A percentile compares a stretch with the other conserved stretches of the same genome.
These are phyloP conservation scores for Synaphobranchus kaupii DNA, from an alignment of 2,797 vertebrate genomes.

Conservation along the genomic window DNA sequence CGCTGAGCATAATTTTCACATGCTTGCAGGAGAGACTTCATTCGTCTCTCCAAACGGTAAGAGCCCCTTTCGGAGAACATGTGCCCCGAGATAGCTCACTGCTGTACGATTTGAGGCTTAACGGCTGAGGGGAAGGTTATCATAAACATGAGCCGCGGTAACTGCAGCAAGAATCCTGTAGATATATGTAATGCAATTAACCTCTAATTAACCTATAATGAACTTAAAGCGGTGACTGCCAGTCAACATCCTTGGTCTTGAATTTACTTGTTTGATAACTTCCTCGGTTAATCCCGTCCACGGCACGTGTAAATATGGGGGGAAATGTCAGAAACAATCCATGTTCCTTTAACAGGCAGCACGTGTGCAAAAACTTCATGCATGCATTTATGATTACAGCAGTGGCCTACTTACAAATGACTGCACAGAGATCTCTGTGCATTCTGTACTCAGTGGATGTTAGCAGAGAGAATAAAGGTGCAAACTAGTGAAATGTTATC, in stretches of 20 bases:
- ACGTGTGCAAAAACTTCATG: conserved; percentile 39
- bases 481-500: background rate
- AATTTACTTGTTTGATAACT: background rate
- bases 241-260: background rate
- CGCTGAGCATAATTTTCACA: background rate
- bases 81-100: background rate
- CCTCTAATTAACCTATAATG: conserved; percentile 12
- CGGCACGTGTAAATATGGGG: conserved; percentile 24
- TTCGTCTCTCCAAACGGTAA: background rate
- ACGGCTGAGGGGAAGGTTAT: background rate
- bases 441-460: conserved; percentile 30
- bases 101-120: background rate
- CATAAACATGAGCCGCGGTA: background rate
- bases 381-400: conserved; percentile 58
- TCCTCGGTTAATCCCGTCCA: background rate
- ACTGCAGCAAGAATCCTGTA: background rate
- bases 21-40: background rate
- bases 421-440: conserved; percentile 38
- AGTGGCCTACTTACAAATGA: conserved; percentile 53
- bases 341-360: conserved; percentile 40
- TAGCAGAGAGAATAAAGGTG: background rate
- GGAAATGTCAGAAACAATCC: conserved; percentile 29
- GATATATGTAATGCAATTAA: conserved; percentile 14
- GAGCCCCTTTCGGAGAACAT: background rate
- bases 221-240: background rate